These are phyloP conservation scores for Drosophila rufa DNA, from an alignment of 1,140 invertebrate genomes.

Conservation along the genomic window DNA sequence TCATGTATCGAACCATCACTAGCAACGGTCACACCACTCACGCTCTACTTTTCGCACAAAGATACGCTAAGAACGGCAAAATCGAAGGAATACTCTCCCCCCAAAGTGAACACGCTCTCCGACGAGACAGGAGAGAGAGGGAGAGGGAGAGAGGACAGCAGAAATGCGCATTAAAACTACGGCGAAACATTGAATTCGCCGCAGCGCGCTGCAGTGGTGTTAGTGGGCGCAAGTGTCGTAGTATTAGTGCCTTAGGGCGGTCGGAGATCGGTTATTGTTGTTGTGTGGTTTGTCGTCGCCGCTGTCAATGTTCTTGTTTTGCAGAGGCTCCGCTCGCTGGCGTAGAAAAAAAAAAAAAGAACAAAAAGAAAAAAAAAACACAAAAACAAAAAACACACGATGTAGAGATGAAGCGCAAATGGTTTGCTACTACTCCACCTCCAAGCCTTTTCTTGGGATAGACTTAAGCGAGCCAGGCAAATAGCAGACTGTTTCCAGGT, in stretches of 20 bases:
- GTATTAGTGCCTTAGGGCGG: slow-evolving; percentile 17
- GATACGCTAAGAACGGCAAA: background rate
- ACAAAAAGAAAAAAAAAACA: background rate
- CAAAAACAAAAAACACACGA: background rate
- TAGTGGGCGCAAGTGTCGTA: background rate
- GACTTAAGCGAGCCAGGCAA: background rate
- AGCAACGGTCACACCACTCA: background rate
- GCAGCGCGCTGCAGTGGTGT: background rate
- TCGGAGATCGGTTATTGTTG: slow-evolving; percentile 14
- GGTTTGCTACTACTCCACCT: background rate
- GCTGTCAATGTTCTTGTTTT: slow-evolving; percentile 4
- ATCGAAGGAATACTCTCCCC: background rate
- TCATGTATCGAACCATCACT: background rate
- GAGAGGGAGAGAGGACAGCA: background rate
- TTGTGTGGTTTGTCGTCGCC: background rate
- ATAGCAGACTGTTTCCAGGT: background rate
- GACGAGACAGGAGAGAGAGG: background rate
- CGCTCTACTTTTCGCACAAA: background rate
- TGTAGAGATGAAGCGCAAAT: background rate
- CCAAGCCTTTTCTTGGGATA: background rate
- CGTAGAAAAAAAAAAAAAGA: background rate
- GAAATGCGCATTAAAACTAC: slow-evolving; percentile 10
- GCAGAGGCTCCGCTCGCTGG: background rate
- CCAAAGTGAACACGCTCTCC: background rate
- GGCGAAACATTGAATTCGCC: slow-evolving; percentile 23